Percentiles rank a stretch among this genome's conserved stretches.
Evolutionary conservation across 2,113 vertebrate species (phyloP).

Genomic region (Morone saxatilis): DNA sequence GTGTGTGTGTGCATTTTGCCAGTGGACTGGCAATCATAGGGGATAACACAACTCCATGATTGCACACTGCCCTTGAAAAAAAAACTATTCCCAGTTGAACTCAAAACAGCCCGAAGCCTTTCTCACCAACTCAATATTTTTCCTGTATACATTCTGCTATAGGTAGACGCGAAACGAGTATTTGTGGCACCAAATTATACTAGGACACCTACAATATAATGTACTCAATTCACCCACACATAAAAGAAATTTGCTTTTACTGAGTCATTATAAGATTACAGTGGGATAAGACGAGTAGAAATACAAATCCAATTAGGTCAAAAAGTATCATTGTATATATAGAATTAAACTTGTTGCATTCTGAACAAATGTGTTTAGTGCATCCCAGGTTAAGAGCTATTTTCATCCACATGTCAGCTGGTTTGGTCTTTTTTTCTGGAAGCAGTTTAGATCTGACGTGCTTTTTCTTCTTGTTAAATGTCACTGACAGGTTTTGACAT

Average conservation of each 20-base stretch:
- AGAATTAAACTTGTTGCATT: not conserved
- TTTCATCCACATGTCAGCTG: constrained; percentile 63
- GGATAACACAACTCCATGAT: constrained; percentile 73
- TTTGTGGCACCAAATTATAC: constrained; percentile 36
- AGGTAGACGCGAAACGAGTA: constrained; percentile 50
- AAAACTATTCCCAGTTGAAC: constrained; percentile 73
- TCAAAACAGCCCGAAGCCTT: constrained; percentile 74
- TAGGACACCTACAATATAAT: constrained; percentile 6
- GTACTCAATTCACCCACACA: constrained; percentile 1
- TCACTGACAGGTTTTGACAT: constrained; percentile 87
- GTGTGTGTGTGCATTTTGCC: constrained; percentile 52
- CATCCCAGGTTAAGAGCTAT: constrained; percentile 47
- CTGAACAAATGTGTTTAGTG: constrained; percentile 3
- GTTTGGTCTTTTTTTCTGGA: constrained; percentile 50
- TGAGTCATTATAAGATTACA: constrained; percentile 12
- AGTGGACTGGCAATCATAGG: constrained; percentile 70
- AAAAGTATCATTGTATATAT: not conserved
- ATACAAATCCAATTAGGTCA: not conserved
- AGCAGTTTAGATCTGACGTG: constrained; percentile 78
- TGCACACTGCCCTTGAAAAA: constrained; percentile 76
- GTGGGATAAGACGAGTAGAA: not conserved
- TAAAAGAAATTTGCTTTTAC: not conserved
- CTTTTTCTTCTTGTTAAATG: constrained; percentile 86
- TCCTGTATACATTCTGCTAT: constrained; percentile 62
- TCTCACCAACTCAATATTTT: constrained; percentile 67